Evolutionary conservation across 2,113 vertebrate species (phyloP).

Genomic region (Poecilia latipinna): DNA sequence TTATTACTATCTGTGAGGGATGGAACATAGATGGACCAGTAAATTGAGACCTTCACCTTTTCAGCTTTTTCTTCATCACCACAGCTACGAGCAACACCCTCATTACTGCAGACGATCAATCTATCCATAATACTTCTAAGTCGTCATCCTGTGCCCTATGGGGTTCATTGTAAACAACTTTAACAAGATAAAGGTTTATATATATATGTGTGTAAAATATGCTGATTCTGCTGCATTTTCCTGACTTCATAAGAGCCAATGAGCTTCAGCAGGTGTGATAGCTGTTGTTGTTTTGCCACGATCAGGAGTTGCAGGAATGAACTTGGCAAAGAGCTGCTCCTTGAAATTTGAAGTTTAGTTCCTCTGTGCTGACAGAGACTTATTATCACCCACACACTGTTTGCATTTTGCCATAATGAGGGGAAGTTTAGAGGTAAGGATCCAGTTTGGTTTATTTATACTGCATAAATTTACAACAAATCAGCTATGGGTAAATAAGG

Average conservation of each 20-base stretch:
- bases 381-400: neutral
- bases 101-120: too few relatives aligned
- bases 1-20: too few relatives aligned
- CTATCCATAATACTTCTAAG: too few relatives aligned
- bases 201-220: neutral
- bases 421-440: neutral
- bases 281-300: neutral
- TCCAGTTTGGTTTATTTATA: neutral
- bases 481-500: neutral
- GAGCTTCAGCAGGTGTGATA: neutral
- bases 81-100: too few relatives aligned
- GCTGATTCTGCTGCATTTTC: too few relatives aligned
- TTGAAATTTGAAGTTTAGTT: neutral
- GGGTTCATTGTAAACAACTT: too few relatives aligned
- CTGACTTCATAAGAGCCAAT: too few relatives aligned
- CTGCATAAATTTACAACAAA: neutral
- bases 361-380: neutral
- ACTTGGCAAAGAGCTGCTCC: neutral
- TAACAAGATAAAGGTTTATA: too few relatives aligned
- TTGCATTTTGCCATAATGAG: neutral
- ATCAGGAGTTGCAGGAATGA: neutral
- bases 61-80: too few relatives aligned
- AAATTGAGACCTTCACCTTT: too few relatives aligned
- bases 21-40: too few relatives aligned
- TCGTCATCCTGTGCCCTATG: too few relatives aligned